Evolutionary conservation across 2,113 vertebrate genomes (phyloP).

Genomic region (Holacanthus passer): DNA sequence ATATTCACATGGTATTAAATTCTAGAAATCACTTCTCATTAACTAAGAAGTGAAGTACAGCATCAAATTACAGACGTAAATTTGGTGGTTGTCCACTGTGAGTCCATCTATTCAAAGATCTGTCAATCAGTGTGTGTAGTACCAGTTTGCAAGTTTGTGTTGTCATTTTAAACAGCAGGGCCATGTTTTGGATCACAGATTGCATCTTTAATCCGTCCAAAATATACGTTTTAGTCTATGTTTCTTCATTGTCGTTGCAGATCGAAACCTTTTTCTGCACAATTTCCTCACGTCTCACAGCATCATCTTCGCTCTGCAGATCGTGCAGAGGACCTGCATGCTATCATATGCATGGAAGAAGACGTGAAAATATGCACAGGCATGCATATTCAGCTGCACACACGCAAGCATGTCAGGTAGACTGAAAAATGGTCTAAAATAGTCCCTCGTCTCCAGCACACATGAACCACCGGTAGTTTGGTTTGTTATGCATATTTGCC

Average conservation of each 20-base stretch:
- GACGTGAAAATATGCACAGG: constrained; percentile 29
- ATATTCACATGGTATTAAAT: too few species aligned
- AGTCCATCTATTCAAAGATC: not conserved
- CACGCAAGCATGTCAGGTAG: constrained; percentile 25
- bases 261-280: constrained; percentile 4
- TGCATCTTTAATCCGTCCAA: too few species aligned
- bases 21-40: not conserved
- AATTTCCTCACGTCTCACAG: not conserved
- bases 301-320: constrained; percentile 17
- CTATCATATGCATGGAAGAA: constrained; percentile 55
- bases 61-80: too few species aligned
- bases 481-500: constrained; percentile 20
- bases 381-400: constrained; percentile 24
- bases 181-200: too few species aligned
- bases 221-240: not conserved
- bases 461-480: constrained; percentile 1
- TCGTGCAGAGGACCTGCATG: not conserved
- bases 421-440: constrained; percentile 21
- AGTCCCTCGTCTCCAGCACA: constrained; percentile 1
- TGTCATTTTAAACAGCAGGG: too few species aligned
- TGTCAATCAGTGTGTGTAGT: not conserved
- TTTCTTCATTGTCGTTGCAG: not conserved
- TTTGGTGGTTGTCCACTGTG: not conserved
- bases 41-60: not conserved
- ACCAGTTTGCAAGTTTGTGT: too few species aligned